Conservation (phyloP, 2,797 vertebrate species). For the Sebastes iracundus region DNA sequence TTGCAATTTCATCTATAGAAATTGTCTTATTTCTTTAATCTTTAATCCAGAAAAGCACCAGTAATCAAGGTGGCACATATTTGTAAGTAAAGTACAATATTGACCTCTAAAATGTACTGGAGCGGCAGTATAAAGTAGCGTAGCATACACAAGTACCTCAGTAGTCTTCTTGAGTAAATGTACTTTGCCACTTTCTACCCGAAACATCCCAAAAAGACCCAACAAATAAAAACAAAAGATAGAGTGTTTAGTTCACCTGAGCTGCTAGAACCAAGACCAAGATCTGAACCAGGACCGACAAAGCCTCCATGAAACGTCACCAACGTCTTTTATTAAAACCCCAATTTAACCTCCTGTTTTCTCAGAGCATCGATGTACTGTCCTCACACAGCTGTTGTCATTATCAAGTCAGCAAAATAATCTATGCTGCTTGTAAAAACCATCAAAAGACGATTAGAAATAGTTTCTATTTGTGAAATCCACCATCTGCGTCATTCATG, state of each 20-base stretch:
- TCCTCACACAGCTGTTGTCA: background rate
- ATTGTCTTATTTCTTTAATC: background rate
- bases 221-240: background rate
- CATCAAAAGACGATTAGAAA: background rate
- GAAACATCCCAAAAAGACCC: background rate
- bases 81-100: background rate
- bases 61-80: background rate
- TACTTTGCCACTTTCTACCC: too few relatives aligned
- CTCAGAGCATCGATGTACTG: background rate
- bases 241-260: background rate
- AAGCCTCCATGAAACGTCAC: background rate
- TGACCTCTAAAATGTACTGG: background rate
- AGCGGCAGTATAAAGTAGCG: background rate
- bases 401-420: background rate
- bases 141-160: background rate
- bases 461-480: background rate
- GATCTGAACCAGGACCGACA: background rate
- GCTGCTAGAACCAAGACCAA: background rate
- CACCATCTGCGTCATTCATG: background rate
- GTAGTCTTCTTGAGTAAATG: background rate
- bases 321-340: background rate
- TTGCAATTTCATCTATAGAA: background rate
- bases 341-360: too few relatives aligned
- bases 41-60: background rate
- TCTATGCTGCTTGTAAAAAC: constrained; percentile 12